A percentile compares a stretch with the other conserved stretches of the same genome.
Conservation (phyloP, 2,797 vertebrate species). For the Aldrovandia affinis region DNA sequence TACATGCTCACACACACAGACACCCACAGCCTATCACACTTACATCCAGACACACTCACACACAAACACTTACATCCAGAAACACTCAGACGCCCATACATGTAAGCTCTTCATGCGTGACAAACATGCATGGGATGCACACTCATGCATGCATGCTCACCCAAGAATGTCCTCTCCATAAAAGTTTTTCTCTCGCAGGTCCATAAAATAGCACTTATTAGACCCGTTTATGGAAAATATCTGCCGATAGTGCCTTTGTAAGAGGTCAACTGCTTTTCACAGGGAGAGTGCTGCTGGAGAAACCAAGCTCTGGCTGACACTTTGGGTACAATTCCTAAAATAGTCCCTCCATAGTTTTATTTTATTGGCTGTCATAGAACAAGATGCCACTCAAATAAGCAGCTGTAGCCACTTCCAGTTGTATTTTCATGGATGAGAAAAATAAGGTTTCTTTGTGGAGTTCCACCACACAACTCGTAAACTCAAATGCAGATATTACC, state of each 20-base stretch:
- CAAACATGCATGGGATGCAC: no score
- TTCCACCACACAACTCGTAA: not conserved
- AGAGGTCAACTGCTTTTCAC: not conserved
- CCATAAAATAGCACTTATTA: not conserved
- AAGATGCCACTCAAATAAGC: no score
- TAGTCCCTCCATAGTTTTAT: not conserved
- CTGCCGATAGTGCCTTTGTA: not conserved
- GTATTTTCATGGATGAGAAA: no score
- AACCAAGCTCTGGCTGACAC: no score
- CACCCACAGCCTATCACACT: not conserved
- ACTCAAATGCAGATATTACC: slow-evolving; percentile 18
- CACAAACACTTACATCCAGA: not conserved
- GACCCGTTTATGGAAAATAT: not conserved
- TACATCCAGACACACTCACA: slow-evolving; percentile 2
- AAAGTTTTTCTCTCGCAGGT: not conserved
- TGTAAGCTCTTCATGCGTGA: not conserved
- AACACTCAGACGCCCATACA: not conserved
- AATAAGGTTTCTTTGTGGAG: not conserved
- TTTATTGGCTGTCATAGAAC: no score
- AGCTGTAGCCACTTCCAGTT: no score
- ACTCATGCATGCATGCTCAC: not conserved
- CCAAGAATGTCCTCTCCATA: not conserved
- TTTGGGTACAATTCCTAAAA: not conserved
- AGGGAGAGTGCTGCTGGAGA: not conserved
- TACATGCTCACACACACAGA: not conserved